Conservation (phyloP, 2,888 invertebrate species). For the Xanthia icteritia region DNA sequence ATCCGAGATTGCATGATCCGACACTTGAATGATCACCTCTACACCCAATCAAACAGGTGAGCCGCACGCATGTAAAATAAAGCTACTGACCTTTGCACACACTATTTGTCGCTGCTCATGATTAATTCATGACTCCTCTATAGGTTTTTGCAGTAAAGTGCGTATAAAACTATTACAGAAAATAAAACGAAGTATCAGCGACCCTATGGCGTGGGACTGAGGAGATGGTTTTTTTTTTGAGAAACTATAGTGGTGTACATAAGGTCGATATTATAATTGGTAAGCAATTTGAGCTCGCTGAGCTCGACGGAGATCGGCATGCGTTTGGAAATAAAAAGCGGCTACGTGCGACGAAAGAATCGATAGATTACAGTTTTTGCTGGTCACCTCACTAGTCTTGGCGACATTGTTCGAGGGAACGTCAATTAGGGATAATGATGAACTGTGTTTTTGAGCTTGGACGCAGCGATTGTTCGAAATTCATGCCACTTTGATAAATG, state of each 20-base stretch:
- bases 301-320: slow-evolving; percentile 80
- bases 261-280: slow-evolving; percentile 85
- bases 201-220: slow-evolving; percentile 66
- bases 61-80: slow-evolving; percentile 81
- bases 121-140: slow-evolving; percentile 84
- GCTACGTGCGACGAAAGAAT: slow-evolving; percentile 84
- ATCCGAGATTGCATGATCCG: slow-evolving; percentile 54
- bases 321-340: slow-evolving; percentile 83
- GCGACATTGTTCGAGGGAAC: slow-evolving; percentile 85
- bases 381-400: slow-evolving; percentile 78
- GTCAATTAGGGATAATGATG: slow-evolving; percentile 89
- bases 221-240: slow-evolving; percentile 61
- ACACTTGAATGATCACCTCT: slow-evolving; percentile 55
- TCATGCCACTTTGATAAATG: slow-evolving; percentile 72
- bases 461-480: slow-evolving; percentile 76
- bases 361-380: slow-evolving; percentile 88
- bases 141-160: slow-evolving; percentile 83
- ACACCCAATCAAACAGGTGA: slow-evolving; percentile 82
- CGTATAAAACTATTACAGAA: slow-evolving; percentile 74
- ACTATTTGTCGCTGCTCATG: slow-evolving; percentile 88
- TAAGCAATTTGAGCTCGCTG: slow-evolving; percentile 79
- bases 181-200: slow-evolving; percentile 67
- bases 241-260: slow-evolving; percentile 69
- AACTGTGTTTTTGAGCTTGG: slow-evolving; percentile 79
- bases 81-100: slow-evolving; percentile 86